These are phyloP conservation scores for Cyprinus carpio DNA, from an alignment of 2,113 vertebrate genomes.

Conservation along the genomic window DNA sequence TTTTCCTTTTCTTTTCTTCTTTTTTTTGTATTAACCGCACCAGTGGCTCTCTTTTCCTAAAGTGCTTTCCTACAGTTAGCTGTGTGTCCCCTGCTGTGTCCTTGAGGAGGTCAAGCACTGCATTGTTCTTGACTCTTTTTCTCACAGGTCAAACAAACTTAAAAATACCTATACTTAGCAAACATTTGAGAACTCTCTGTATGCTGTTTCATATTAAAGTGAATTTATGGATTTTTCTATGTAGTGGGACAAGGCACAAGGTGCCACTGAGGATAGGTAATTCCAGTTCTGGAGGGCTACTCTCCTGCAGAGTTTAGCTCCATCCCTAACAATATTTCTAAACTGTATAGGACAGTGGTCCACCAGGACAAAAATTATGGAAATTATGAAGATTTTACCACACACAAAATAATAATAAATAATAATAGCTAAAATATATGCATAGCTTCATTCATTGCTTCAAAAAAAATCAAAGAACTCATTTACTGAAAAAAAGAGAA, in stretches of 20 bases:
- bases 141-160: constrained; percentile 39
- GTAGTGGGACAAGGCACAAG: neutral
- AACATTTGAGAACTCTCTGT: neutral
- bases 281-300: neutral
- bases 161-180: neutral
- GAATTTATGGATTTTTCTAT: neutral
- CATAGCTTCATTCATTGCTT: too few relatives aligned
- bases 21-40: constrained; percentile 74
- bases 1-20: neutral
- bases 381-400: neutral
- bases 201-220: neutral
- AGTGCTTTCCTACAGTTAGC: constrained; percentile 71
- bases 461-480: too few relatives aligned
- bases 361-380: neutral
- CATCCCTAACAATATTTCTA: neutral
- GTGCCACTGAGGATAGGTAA: neutral
- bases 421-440: too few relatives aligned
- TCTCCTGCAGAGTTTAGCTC: neutral
- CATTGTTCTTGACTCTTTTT: constrained; percentile 71
- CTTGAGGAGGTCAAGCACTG: constrained; percentile 73
- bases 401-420: neutral
- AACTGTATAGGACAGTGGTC: neutral
- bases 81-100: constrained; percentile 63
- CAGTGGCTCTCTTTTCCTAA: constrained; percentile 76
- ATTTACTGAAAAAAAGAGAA: too few relatives aligned